Conservation (phyloP, 2,888 invertebrate species). For the Archaeoteleia sp. region DNA sequence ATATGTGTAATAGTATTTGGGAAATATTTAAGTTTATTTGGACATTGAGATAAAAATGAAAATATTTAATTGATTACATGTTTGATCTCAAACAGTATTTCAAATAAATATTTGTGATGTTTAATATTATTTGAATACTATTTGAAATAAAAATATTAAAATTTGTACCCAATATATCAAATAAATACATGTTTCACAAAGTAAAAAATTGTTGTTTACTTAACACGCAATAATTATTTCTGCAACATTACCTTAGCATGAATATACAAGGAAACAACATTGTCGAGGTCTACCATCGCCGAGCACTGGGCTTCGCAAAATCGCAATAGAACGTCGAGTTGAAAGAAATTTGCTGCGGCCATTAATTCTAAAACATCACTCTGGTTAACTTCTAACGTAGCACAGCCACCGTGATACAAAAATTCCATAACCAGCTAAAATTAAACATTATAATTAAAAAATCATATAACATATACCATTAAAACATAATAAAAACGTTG, state of each 20-base stretch:
- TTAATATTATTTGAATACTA: too few relatives aligned
- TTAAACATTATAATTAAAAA: too few relatives aligned
- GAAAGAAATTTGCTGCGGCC: conserved; percentile 94
- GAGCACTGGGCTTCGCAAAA: conserved; percentile 92
- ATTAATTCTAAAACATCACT: conserved; percentile 90
- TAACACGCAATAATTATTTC: conserved; percentile 4
- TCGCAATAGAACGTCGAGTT: conserved; percentile 87
- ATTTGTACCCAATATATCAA: too few relatives aligned
- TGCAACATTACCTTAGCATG: conserved; percentile 92
- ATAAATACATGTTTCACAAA: neutral
- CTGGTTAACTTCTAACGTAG: conserved; percentile 84
- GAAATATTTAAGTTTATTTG: too few relatives aligned
- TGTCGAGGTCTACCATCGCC: conserved; percentile 88
- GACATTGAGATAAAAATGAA: too few relatives aligned
- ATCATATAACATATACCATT: neutral
- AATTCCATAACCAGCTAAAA: conserved; percentile 94
- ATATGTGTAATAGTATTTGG: too few relatives aligned
- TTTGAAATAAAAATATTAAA: too few relatives aligned
- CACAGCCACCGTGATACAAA: conserved; percentile 91
- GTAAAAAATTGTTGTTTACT: neutral
- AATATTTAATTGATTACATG: too few relatives aligned
- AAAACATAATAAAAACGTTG: too few relatives aligned
- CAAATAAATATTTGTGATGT: too few relatives aligned
- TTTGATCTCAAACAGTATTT: too few relatives aligned
- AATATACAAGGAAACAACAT: conserved; percentile 93